These are phyloP conservation scores for Nyctalus aviator DNA, from an alignment of 2,797 vertebrate genomes.

Conservation along the genomic window DNA sequence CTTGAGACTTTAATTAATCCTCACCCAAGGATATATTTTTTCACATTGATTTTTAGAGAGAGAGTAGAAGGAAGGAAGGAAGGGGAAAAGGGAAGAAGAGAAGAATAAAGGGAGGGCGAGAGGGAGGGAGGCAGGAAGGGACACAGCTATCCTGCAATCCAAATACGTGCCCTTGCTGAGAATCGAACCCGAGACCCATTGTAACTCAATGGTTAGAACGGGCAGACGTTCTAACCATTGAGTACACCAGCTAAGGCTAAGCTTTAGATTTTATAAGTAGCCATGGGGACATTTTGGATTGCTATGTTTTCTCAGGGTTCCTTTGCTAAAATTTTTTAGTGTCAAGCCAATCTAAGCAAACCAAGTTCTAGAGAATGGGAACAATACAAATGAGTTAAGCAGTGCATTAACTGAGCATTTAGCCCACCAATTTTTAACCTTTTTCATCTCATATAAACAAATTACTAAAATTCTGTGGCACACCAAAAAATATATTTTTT, in stretches of 20 bases:
- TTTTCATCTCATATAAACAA: neutral
- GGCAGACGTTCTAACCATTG: neutral
- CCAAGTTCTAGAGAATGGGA: neutral
- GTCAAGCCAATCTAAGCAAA: neutral
- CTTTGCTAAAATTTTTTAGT: constrained; percentile 33
- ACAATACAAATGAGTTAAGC: neutral
- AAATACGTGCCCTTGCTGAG: neutral
- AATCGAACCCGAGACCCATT: neutral
- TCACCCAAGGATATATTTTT: no score
- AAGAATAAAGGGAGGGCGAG: no score
- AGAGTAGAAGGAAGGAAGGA: no score
- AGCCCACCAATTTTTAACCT: neutral
- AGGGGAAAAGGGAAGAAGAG: no score
- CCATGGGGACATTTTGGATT: neutral
- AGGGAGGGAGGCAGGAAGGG: no score
- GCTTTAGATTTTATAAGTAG: constrained; percentile 22
- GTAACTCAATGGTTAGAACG: no score
- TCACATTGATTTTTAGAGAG: no score
- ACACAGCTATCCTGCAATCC: neutral
- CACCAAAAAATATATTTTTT: neutral
- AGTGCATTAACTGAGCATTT: neutral
- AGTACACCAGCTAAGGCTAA: neutral
- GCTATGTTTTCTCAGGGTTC: neutral
- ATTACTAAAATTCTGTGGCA: neutral
- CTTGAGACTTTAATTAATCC: neutral